phyloP scores from a whole-genome alignment of 2,113 vertebrate species.

The Uria lomvia region DNA sequence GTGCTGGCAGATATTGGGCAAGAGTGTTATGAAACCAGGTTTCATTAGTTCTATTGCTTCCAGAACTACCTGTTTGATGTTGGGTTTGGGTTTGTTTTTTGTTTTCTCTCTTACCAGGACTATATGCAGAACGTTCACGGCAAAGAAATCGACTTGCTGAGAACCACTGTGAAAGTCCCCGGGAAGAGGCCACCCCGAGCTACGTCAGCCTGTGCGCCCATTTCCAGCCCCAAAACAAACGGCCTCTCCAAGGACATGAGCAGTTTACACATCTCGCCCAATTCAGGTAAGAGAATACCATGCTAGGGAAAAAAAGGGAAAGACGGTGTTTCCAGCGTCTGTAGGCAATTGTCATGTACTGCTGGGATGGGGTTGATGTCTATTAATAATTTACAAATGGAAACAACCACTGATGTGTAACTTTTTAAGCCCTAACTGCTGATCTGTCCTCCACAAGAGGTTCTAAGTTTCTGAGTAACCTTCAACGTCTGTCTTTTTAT shows the following conservation, averaged over 20 bases:
- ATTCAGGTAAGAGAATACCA: conserved; percentile 74
- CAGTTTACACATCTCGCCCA: conserved; percentile 87
- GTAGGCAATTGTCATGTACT: not conserved
- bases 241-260: conserved; percentile 95
- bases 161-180: conserved; percentile 96
- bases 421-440: not conserved
- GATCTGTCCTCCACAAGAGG: not conserved
- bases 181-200: conserved; percentile 94
- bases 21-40: not conserved
- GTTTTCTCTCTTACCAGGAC: conserved; percentile 72
- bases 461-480: not conserved
- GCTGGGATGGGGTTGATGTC: not conserved
- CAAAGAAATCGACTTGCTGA: conserved; percentile 93
- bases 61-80: not conserved
- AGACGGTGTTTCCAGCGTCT: not conserved
- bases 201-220: conserved; percentile 86
- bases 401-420: not conserved
- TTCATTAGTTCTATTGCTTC: not conserved
- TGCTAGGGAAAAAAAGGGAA: accelerated
- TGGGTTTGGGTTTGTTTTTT: not conserved
- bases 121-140: conserved; percentile 99
- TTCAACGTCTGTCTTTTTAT: not conserved
- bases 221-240: conserved; percentile 90
- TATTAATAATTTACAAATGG: not conserved
- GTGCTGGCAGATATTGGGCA: not conserved